phyloP scores from a whole-genome alignment of 2,888 invertebrate genomes.

The Drosophila ochracea region DNA sequence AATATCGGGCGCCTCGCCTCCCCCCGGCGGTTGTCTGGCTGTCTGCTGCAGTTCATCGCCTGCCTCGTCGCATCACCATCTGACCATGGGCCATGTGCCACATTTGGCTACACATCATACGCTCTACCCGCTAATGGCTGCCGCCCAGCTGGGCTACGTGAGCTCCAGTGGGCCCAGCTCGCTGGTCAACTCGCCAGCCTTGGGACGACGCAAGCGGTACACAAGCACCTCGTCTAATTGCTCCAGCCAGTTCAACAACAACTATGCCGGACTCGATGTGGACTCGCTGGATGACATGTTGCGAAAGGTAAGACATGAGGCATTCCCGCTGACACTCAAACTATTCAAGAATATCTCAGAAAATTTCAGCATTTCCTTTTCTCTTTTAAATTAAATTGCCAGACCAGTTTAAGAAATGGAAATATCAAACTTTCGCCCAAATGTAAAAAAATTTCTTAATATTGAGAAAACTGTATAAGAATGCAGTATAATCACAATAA shows the following conservation, averaged over 20 bases:
- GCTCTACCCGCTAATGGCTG: slow-evolving; percentile 79
- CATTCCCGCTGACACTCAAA: background rate
- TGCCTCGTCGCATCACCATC: slow-evolving; percentile 61
- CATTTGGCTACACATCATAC: slow-evolving; percentile 70
- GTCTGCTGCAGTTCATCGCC: slow-evolving; percentile 57
- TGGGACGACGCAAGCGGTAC: slow-evolving; percentile 88
- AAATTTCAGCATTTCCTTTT: background rate
- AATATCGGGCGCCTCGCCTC: slow-evolving; percentile 33
- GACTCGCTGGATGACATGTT: slow-evolving; percentile 92
- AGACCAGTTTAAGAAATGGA: background rate
- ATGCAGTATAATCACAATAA: too few species aligned
- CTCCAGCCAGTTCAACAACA: slow-evolving; percentile 88
- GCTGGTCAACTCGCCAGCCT: slow-evolving; percentile 85
- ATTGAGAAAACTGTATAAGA: too few species aligned
- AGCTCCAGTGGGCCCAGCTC: slow-evolving; percentile 83
- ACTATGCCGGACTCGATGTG: slow-evolving; percentile 88
- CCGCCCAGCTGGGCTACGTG: slow-evolving; percentile 67
- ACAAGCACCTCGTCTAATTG: slow-evolving; percentile 87
- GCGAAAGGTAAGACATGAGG: slow-evolving; percentile 88
- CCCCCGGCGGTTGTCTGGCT: slow-evolving; percentile 47
- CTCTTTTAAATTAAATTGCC: background rate
- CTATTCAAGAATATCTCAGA: background rate
- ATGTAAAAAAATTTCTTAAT: too few species aligned
- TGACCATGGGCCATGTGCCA: slow-evolving; percentile 50
- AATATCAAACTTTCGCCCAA: too few species aligned